Conservation (phyloP, 1,140 invertebrate species). For the Hypothenemus hampei region DNA sequence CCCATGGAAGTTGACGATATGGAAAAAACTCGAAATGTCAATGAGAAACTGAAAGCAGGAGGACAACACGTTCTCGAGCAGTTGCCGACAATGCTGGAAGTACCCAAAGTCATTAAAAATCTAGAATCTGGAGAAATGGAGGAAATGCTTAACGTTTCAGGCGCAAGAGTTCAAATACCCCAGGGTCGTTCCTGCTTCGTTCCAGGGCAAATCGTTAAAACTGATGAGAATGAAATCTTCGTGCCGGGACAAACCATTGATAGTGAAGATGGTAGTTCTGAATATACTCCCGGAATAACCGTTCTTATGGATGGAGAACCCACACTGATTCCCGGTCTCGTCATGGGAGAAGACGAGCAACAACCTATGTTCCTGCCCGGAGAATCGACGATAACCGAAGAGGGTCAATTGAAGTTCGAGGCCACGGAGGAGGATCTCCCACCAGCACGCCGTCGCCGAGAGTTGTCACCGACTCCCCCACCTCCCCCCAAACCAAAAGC, state of each 20-base stretch:
- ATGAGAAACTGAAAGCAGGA: slow-evolving; percentile 48
- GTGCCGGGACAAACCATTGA: slow-evolving; percentile 68
- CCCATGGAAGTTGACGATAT: slow-evolving; percentile 52
- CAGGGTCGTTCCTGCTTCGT: slow-evolving; percentile 46
- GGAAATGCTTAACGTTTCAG: slow-evolving; percentile 57
- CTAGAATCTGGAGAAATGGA: slow-evolving; percentile 57
- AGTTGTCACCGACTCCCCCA: slow-evolving; percentile 22
- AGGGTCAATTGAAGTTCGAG: slow-evolving; percentile 47
- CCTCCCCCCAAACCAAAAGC: slow-evolving; percentile 33
- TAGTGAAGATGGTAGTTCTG: slow-evolving; percentile 54
- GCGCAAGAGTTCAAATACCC: slow-evolving; percentile 60
- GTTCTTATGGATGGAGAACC: slow-evolving; percentile 61
- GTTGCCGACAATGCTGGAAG: slow-evolving; percentile 58
- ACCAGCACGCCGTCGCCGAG: slow-evolving; percentile 15
- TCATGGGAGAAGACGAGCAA: slow-evolving; percentile 40
- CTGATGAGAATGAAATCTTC: slow-evolving; percentile 60
- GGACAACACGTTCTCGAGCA: slow-evolving; percentile 50
- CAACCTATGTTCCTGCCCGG: slow-evolving; percentile 53
- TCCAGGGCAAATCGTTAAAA: slow-evolving; percentile 61
- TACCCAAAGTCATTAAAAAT: slow-evolving; percentile 57
- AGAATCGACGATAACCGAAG: slow-evolving; percentile 51
- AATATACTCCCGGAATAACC: slow-evolving; percentile 68
- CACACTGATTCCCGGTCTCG: slow-evolving; percentile 54
- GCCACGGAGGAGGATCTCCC: slow-evolving; percentile 38
- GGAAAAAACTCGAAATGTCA: slow-evolving; percentile 53